Base-by-base conservation (phyloP, 2,113 vertebrate species). In the Coturnix japonica region DNA sequence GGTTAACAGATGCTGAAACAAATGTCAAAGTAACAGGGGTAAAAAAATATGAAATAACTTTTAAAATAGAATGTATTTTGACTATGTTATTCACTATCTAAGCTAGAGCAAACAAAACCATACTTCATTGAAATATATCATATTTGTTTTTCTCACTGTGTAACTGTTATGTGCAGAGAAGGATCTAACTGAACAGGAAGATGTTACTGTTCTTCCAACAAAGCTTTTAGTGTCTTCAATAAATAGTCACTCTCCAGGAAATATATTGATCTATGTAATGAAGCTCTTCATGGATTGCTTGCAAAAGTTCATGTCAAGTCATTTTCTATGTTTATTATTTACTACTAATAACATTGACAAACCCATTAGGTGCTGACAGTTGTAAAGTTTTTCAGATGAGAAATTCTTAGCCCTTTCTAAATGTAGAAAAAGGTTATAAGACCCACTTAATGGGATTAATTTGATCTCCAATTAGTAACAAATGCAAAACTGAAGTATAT, bases 261-360 rank as follows among this genome's bases (percentile, higher is more conserved):
- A 95, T 87, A 51, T 89, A 97, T 93, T 85, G 94, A 95, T 94
- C 33, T 69, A 9, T 82, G 20, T 71, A 95, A 53, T 81, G 81
- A 89, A 93, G 21, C 46, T 89, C 59, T 44, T 69, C 78, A 84
- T 31, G 91, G 51, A 91, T 78, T 35, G 39, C 92, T 87, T 81
- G 78, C 53, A 83, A 85, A 89, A 92, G 93, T 90, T 95, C 43
- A 47, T 80, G 93, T 94, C 93, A 94, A 95, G 88, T 84, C n/a
- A 92, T 93, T 94, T 95, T 95, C 90, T 90, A 7, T 96, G 91
- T 95, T 95, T 97, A 94, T 96, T 95, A 96, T 95, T 96, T 97
- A 91, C 95, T 96, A 47, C 49, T 93, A 92, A 91, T 90, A 86
- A 26, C 59, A 86, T 87, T 78, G 89, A 66, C 43, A 94, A 93